phyloP scores from a whole-genome alignment of 2,797 vertebrate genomes.

The Lophius americanus region DNA sequence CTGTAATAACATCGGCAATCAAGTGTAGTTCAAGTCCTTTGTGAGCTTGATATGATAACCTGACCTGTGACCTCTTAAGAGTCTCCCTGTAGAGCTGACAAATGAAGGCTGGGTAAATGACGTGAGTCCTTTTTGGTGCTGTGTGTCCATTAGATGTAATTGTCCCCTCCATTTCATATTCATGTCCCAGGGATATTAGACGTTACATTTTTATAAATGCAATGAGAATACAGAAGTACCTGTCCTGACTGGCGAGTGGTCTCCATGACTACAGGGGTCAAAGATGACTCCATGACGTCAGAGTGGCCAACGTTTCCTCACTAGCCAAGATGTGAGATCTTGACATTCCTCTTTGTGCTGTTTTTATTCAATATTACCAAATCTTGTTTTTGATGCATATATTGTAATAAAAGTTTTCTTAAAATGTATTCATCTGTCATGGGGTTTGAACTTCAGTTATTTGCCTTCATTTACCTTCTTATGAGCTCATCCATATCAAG shows the following conservation, averaged over 20 bases:
- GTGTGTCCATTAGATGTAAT: conserved; percentile 35
- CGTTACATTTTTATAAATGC: conserved; percentile 26
- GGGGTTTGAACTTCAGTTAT: not conserved
- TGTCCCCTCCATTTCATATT: conserved; percentile 18
- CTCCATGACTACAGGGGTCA: conserved; percentile 34
- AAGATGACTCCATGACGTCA: conserved; percentile 42
- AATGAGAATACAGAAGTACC: conserved; percentile 8
- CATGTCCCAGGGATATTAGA: conserved; percentile 33
- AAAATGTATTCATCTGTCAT: conserved; percentile 38
- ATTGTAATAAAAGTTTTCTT: conserved; percentile 83
- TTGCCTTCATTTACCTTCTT: not conserved
- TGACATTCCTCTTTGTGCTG: conserved; percentile 79
- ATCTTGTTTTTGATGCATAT: conserved; percentile 75
- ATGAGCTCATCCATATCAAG: not conserved
- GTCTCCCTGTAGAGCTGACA: conserved; percentile 55
- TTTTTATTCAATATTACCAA: conserved; percentile 76
- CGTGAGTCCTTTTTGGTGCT: not conserved
- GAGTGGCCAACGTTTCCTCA: conserved; percentile 61
- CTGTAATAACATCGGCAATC: conserved; percentile 13
- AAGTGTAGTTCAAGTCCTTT: conserved; percentile 32
- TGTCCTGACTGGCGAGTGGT: conserved; percentile 51
- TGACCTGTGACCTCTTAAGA: conserved; percentile 47
- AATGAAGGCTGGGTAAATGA: conserved; percentile 51
- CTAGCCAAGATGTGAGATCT: conserved; percentile 66
- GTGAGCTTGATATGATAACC: conserved; percentile 24